Base-by-base conservation (phyloP, 2,888 invertebrate genomes). In the Dinocampus coccinellae region DNA sequence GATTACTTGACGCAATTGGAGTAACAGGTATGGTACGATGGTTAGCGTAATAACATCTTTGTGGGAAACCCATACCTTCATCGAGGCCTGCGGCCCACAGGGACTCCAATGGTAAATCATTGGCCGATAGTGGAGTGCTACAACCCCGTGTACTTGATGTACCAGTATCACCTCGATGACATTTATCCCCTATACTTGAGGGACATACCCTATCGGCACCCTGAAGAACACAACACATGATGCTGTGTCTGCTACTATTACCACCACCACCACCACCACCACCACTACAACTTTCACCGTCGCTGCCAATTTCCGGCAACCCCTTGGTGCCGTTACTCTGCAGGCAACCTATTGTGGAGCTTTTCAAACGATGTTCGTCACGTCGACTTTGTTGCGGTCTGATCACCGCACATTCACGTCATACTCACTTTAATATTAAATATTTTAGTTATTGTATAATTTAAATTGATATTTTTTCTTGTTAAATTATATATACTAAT, bases 21-120 rank as follows among this genome's bases (percentile, higher is more conserved):
- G 73, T 73, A 55, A 61, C 39, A 24, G 77, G 75, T 61, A 76
- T 77, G 39, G 80, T 78, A 55, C 81, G 79, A 60, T 85, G 84
- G 78, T 84, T 81, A 58, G 84, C 84, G 66, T 85, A 84, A 11
- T 85, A 85, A 75, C 84, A 85, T 39, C 83, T 79, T 71, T 83
- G 84, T 3, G 85, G 84, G 69, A 86, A 84, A 1, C 87, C 87
- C 86, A 86, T 86, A 61, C 86, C 86, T 34, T 85, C 84, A 76
- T 86, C 86, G 69, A 86, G 79, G n/a, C 86, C 87, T 26, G 87
- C 87, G 26, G 87, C 87, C 87, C 87, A 87, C 60, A 87, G 86
- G 16, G 86, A 87, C 77, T 87, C 87, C 68, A 86, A 79, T 63
- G 85, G 85, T 69, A 86, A 78, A 71, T 85, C 84, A 33, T 75